A percentile compares a stretch with the other conserved stretches of the same genome.
Evolutionary conservation across 2,888 invertebrate genomes (phyloP).

Genomic region (Terebella lapidaria): DNA sequence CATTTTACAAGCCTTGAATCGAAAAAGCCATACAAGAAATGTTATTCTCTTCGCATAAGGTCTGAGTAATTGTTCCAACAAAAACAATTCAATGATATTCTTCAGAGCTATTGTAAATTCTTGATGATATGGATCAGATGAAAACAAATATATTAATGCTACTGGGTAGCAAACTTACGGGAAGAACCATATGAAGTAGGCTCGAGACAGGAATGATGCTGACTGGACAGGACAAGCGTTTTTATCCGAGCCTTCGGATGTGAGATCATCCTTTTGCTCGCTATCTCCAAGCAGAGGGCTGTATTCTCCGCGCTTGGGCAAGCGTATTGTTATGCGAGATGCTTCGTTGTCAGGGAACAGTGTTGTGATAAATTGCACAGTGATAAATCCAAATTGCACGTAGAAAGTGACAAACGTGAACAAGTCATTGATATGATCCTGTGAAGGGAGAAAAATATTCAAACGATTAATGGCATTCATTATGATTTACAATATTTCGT

Average conservation of each 20-base stretch:
- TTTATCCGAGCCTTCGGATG: background rate
- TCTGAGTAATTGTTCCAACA: no score
- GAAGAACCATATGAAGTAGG: conserved; percentile 21
- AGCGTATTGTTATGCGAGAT: background rate
- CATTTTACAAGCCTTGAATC: no score
- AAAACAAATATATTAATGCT: no score
- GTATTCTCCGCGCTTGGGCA: background rate
- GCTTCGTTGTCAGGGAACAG: conserved; percentile 9
- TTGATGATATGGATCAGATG: no score
- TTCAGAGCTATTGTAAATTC: no score
- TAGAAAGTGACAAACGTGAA: conserved; percentile 7
- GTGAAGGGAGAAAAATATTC: background rate
- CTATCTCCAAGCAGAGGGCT: background rate
- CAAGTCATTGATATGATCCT: background rate
- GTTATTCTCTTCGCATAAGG: no score
- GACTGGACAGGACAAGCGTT: conserved; percentile 16
- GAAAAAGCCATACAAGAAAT: no score
- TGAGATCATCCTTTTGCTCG: background rate
- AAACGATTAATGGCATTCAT: background rate
- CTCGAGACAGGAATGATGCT: conserved; percentile 17
- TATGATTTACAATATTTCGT: background rate
- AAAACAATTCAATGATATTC: no score
- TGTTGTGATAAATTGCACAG: background rate
- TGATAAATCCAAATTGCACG: conserved; percentile 1
- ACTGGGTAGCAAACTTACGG: no score